Evolutionary conservation across 2,113 vertebrate genomes (phyloP).

Genomic region (Scalopus aquaticus): DNA sequence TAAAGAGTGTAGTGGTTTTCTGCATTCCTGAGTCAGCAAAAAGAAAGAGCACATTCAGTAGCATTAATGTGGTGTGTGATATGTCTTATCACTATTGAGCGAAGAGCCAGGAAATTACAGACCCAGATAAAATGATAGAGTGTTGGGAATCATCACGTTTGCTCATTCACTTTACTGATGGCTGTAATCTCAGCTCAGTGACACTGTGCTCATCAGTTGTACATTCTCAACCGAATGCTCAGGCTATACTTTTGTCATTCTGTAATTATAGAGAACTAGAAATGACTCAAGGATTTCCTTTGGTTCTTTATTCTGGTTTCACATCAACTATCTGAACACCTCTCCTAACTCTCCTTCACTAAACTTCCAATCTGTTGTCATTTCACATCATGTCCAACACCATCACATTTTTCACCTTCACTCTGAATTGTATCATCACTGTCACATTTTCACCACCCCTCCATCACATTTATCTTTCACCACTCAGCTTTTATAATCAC

Average conservation of each 20-base stretch:
- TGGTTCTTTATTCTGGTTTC: background rate
- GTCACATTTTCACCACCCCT: background rate
- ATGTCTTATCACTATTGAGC: conserved; percentile 40
- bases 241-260: background rate
- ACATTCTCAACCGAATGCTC: background rate
- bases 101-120: conserved; percentile 53
- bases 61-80: background rate
- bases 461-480: background rate
- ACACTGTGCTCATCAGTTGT: background rate
- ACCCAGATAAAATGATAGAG: conserved; percentile 15
- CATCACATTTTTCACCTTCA: background rate
- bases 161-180: background rate
- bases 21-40: conserved; percentile 47
- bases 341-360: background rate
- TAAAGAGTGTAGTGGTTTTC: background rate
- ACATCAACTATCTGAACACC: background rate
- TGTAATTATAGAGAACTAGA: background rate
- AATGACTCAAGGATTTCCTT: background rate
- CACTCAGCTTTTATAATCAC: background rate
- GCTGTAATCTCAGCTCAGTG: background rate
- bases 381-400: background rate
- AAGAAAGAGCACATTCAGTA: background rate
- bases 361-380: background rate
- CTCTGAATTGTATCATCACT: background rate
- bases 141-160: background rate